Evolutionary conservation across 2,797 vertebrate species (phyloP), one percentile per base, ranked within the genome.

Genomic region (Gymnothorax reevesii): DNA sequence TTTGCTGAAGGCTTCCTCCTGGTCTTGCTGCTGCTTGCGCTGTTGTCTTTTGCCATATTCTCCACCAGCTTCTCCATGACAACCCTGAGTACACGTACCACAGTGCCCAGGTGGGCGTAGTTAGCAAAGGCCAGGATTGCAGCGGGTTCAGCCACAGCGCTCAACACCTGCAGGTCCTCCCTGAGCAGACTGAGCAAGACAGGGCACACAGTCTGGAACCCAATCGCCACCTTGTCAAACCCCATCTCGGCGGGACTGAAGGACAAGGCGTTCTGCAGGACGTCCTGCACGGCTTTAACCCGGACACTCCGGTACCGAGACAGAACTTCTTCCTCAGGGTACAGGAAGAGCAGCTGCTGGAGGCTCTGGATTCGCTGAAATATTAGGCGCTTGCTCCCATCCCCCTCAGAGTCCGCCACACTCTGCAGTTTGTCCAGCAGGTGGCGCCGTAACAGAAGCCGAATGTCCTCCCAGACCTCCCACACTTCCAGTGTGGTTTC

Each of bases 401-500:
- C 89, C 91, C 90, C 92, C 86, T 88, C 87, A 91, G 85, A 96
- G 88, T 84, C 66, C 93, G 91, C 57, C 94, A 93, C 88, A 88
- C 64, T 93, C 86, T 95, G 95, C 89, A 99, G 94, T 85, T 88
- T 96, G 80, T 91, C 95, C 91, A 98, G 92, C 87, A 99, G 94
- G 94, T 97, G 97, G 80, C 95, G 94, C 6, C 97, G 95, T 88
- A 99, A 95, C 90, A 93, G 95, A 87, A 97, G 89, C 83, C 97
- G 95, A 87, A 99, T 92, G 57, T 97, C 95, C 88, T 98, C 96
- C 98, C 98, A 99, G 13, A 93, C 86, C 89, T 97, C 96, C 86
- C 96, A 97, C 57, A 97, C 89, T 92, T 98, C 95, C 90, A 96
- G 82, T 79, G 95, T 87, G 27, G 94, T 92, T 83, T 96, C 94